Evolutionary conservation across 1,140 invertebrate species (phyloP), one percentile per base, ranked within the genome.

Genomic region (Drosophila punjabiensis): DNA sequence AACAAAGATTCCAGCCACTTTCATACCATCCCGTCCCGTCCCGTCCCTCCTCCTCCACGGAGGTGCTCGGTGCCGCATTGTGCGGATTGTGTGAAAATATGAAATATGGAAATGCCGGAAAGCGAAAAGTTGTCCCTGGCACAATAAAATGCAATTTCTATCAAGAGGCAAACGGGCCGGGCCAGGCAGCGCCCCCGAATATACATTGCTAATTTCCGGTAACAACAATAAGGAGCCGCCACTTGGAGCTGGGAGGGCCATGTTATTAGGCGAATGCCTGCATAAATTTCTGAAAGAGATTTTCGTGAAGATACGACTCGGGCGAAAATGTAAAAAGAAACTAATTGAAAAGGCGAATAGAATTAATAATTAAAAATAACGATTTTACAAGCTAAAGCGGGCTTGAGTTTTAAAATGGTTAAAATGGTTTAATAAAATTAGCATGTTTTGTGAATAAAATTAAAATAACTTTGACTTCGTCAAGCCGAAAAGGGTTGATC

Each of bases 111-210:
- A 68, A 80, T 66, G 58, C 77, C 71, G 80, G 76, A 87, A 78
- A 83, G 61, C 73, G 69, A 68, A 88, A 87, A 87, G 67, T 80
- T 82, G 70, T 74, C 55, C 47, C 61, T 61, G 55, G 52, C 63
- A 64, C 67, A 79, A 84, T 77, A 85, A 85, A 84, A 83, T 84
- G 81, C 84, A 87, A 88, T 78, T 87, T 81, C 52, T 63, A 43
- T 62, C 48, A 71, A 71, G 56, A 69, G 50, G n/a, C 59, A 62
- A 43, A 18, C 39, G 43, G 28, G 58, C 50, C 63, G 33, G 28
- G 48, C 16, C 62, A 76, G 41, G 69, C 58, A 39, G 37, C 20
- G 33, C 32, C 30, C 30, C 73, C 64, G 48, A 75, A 75, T 75
- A 74, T 77, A 77, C 75, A 77, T 77, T 77, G 75, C 75, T 77